Evolutionary conservation across 2,797 vertebrate species (phyloP).

Genomic region (Periophthalmus magnuspinnatus): DNA sequence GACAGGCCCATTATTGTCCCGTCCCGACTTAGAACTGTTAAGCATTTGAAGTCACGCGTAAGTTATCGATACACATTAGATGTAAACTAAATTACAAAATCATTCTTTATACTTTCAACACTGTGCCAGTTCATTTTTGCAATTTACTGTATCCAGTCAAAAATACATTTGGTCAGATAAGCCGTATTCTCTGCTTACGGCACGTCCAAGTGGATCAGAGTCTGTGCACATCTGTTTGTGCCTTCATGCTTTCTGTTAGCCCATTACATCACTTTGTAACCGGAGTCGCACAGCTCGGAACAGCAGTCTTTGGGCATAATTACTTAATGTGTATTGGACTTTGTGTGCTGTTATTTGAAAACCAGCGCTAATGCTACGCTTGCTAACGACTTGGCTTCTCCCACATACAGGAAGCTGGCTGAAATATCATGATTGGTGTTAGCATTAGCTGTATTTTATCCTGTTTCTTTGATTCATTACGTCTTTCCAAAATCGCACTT

Average conservation of each 20-base stretch:
- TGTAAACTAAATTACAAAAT: neutral
- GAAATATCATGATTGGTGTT: conserved; percentile 5
- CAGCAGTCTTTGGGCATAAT: conserved; percentile 15
- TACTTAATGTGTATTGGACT: conserved; percentile 8
- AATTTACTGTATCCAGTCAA: neutral
- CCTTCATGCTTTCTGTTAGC: neutral
- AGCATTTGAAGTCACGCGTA: neutral
- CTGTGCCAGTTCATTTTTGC: too few relatives aligned
- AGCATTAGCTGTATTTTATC: conserved; percentile 2
- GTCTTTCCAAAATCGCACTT: neutral
- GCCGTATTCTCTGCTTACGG: too few relatives aligned
- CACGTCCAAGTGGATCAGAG: neutral
- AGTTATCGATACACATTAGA: neutral
- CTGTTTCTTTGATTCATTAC: neutral
- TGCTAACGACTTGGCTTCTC: conserved; percentile 3
- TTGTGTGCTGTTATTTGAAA: conserved; percentile 5
- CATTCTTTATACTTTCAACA: neutral
- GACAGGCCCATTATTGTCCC: too few relatives aligned
- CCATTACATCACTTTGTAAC: conserved; percentile 15
- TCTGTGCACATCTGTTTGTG: conserved; percentile 2
- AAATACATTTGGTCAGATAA: neutral
- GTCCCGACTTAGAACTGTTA: too few relatives aligned
- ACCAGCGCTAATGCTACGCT: neutral
- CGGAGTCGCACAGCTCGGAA: conserved; percentile 3
- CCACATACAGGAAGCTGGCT: conserved; percentile 1